Evolutionary conservation across 2,888 invertebrate genomes (phyloP), one percentile per base, ranked within the genome.

Genomic region (Hipparchia semele): DNA sequence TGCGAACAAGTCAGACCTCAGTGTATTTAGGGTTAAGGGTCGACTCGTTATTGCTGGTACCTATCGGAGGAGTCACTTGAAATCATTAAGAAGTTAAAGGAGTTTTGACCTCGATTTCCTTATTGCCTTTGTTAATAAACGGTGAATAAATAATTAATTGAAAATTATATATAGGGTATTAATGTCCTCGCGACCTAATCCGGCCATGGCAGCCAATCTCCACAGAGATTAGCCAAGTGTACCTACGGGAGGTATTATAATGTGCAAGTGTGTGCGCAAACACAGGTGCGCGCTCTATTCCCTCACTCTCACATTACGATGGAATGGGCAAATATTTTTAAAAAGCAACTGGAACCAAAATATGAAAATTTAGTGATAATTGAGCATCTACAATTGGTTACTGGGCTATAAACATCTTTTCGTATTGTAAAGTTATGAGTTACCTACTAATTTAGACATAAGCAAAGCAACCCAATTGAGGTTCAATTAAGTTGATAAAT

Each of bases 21-120:
- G 54, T 67, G 70, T 66, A 68, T 12, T 58, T 46, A 72, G 72
- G 76, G 75, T 74, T 72, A 76, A 60, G 72, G 74, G 72, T 76
- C 76, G 65, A 61, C 68, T 65, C 70, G 69, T 75, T 71, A 75
- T 75, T 73, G 61, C 70, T 49, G 66, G 68, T 8, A 6, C 7
- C 7, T 69, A 73, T 74, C 72, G 67, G n/a, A 64, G 67, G n/a
- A 70, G 56, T 51, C 70, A 72, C 56, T 67, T 72, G 51, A 60
- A 74, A 71, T 70, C 66, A 56, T 72, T 69, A 72, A 69, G 68
- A 23, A 7, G 60, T 74, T 69, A 51, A 58, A 56, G 64, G 45
- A 65, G 70, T 69, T 70, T 70, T 45, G 67, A 53, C 56, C 70
- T 70, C 56, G 33, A 67, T 51, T 58, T 60, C 68, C 68, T 13